A percentile compares a stretch with the other conserved stretches of the same genome.
Conservation (phyloP, 2,113 vertebrate species). For the Clinocottus analis region DNA sequence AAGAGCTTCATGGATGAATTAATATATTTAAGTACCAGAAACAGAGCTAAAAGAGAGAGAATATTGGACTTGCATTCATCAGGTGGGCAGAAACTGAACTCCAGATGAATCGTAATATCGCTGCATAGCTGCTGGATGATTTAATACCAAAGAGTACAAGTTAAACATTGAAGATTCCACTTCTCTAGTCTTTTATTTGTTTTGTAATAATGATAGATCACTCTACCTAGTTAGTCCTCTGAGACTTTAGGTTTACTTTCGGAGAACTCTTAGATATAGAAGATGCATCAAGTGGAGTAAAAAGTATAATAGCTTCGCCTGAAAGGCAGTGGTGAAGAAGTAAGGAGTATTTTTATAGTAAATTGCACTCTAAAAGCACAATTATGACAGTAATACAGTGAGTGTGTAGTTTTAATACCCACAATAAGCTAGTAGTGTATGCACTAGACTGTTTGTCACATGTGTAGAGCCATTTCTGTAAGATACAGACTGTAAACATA, state of each 20-base stretch:
- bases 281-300: not conserved
- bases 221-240: not conserved
- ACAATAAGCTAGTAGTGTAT: not conserved
- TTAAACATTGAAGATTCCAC: no score
- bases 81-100: not conserved
- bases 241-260: not conserved
- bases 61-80: not conserved
- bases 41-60: not conserved
- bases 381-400: not conserved
- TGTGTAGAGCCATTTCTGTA: not conserved
- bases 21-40: constrained; percentile 30
- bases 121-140: not conserved
- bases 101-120: not conserved
- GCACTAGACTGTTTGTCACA: not conserved
- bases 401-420: not conserved
- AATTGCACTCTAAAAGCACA: not conserved
- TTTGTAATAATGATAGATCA: not conserved
- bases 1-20: constrained; percentile 42
- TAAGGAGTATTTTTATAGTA: not conserved
- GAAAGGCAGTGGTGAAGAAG: not conserved
- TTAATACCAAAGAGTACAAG: no score
- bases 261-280: not conserved
- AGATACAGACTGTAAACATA: not conserved
- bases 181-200: not conserved
- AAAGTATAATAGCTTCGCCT: not conserved